Evolutionary conservation across 2,797 vertebrate species (phyloP), one percentile per base, ranked within the genome.

Genomic region (Trachurus trachurus): DNA sequence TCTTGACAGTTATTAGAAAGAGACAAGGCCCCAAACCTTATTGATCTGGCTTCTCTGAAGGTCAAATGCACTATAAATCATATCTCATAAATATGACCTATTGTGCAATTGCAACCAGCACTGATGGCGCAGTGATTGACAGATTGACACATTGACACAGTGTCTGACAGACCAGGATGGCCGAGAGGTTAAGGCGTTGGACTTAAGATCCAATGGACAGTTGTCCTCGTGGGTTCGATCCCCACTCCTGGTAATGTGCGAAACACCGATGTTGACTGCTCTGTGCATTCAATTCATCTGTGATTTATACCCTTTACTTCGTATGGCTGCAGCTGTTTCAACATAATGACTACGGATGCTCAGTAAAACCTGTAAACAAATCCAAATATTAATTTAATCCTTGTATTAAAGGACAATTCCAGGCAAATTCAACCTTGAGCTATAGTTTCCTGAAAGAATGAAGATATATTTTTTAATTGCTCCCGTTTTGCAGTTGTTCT

Each of bases 181-280:
- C 65, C 13, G 71, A 74, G 75, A 74, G 66, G 70, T 78, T 82
- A 79, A 72, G 72, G 68, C 11, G 21, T 60, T 84, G 56, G 64
- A 73, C 49, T 74, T 80, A 71, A 82, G 66, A 40, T 65, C 54
- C 50, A 65, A 72, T 71, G 66, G 62, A 66, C 53, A 11, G 4
- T 26, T 67, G 54, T 69, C 63, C 40, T 17, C 16, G 40, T 85
- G 66, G 76, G 66, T 77, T 84, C 12, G 0, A 81, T 15, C 65
- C 69, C 78, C 64, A 72, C 79, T 84, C 53, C 82, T 82, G 70
- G 73, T 76, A 79, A 6, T 8, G 16, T 6, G 9, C 1, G 15
- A 5, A 2, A 13, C 12, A 22, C 1, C 3, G 10, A 4, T 53
- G 50, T 53, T 4, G 22, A 11, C 50, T 53, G n/a, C 9, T 21